Evolutionary conservation across 2,113 vertebrate genomes (phyloP), one percentile per base, ranked within the genome.

Genomic region (Poeciliopsis occidentalis): DNA sequence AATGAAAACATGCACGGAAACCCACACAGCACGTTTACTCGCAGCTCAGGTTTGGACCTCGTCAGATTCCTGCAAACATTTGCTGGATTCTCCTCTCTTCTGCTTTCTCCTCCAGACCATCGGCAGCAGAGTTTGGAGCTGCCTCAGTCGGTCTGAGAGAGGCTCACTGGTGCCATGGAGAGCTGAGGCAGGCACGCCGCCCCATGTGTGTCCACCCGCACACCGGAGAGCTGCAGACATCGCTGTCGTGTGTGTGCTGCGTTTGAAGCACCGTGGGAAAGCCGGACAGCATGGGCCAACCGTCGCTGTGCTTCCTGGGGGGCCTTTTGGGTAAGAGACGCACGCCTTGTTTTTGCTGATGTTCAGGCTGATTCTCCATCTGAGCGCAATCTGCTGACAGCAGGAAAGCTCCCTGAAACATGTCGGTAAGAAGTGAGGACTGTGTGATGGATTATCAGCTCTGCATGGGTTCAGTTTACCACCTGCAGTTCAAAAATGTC

Each of bases 291-390:
- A 92, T 93, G 90, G 60, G 82, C 62, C 92, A 85, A 60, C 71
- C 75, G 67, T 87, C 75, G 65, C 61, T 73, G 85, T 87, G 76
- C 83, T 78, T 92, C 77, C 82, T 92, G 79, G 89, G 85, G 87
- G 70, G 70, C 37, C 27, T 72, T 31, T 47, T 72, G 44, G 88
- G 92, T 93, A 90, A 93, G 91, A 80, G 4, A 71, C 41, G 68
- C 67, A 19, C 54, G 24, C 44, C 1, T 54, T 4, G 31, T 4
- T 67, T 12, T 73, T 39, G 5, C 22, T 7, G 19, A 6, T 31
- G 15, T 30, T 62, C 26, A 12, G 22, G 51, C 24, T n/a, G 22
- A 24, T n/a, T 57, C 22, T 54, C 47, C 47, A 54, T 24, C 47
- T 54, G 47, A 54, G 47, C 19, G 4, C 51, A 57, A 57, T 57